Base-by-base conservation (phyloP, 2,888 invertebrate species). In the Corbicula japonica region DNA sequence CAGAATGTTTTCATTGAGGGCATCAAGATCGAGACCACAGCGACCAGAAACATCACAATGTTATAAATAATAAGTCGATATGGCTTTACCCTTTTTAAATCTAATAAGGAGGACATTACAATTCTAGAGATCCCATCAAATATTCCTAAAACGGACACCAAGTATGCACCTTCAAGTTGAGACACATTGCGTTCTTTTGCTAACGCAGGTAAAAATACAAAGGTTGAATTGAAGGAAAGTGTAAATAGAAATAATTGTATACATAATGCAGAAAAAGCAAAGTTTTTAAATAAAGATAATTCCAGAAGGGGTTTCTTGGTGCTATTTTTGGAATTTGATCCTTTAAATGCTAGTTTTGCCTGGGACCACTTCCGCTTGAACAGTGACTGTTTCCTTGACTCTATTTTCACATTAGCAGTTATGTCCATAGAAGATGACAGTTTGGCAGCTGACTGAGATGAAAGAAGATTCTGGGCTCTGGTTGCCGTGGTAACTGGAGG, bases 121-220 rank as follows among this genome's bases (percentile, higher is more conserved):
- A 91, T 83, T 28, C 90, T 73, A 0, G 87, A 81, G 8, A 88
- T 15, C 1, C 85, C 86, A 72, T 90, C 90, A 66, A 80, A 74
- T 8, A 87, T 77, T 12, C 91, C 91, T n/a, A 87, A 71, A 10
- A 91, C 79, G 0, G 89, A 88, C 26, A 91, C 50, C 2, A 88
- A 50, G 58, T 86, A 80, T 5, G 91, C 89, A 18, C 86, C 87
- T 5, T 89, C 78, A 6, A 86, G 63, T 21, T 82, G 76, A 21
- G 82, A 66, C 6, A 86, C 50, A 1, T 88, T 88, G 12, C 75
- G 73, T n/a, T 86, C 86, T 63, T 81, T 83, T 0, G 87, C 87
- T 56, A 89, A 75, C 12, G 91, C 83, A 18, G 91, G 91, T 26
- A 89, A 77, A 68, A 90, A 91, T 5, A 87, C 85, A 72, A 90